Base-by-base conservation (phyloP, 2,888 invertebrate genomes). In the Ephialtes manifestator region DNA sequence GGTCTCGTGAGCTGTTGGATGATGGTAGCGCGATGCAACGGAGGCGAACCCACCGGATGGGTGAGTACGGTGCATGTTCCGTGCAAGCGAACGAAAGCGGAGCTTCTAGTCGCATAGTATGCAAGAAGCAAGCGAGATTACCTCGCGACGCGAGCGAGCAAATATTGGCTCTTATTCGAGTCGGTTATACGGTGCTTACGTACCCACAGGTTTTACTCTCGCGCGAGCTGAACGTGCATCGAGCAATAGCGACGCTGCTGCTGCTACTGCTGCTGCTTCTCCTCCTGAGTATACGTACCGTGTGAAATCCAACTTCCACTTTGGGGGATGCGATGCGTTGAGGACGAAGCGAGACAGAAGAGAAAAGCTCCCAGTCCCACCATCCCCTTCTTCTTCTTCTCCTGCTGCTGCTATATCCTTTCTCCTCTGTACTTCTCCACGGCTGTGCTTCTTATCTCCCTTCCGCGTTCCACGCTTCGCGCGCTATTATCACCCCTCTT, bases 121-220 rank as follows among this genome's bases (percentile, higher is more conserved):
- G 89, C 90, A 83, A 87, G 87, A 86, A 87, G 86, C 88, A 88
- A 87, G 89, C 86, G 87, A 90, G 90, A 91, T 91, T 90, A 91
- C 89, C 90, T 87, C 86, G 89, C 89, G 89, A 89, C 89, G 89
- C 65, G 87, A 87, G 80, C 89, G 88, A 90, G 89, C 90, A 91
- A 91, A 91, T 91, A 91, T 91, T 91, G 91, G 90, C 90, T 91
- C 90, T 90, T 90, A 90, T 91, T 90, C 90, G 90, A 89, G 88
- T 89, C 88, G 89, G 90, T 90, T 91, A 89, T 90, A 90, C 89
- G 89, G 81, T 88, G 89, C 90, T 91, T 91, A 90, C 89, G 88
- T 90, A 89, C 75, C 85, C 89, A 84, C 86, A 84, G 87, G 84
- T 82, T 88, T 88, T 84, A 85, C 86, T 70, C 84, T 51, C 53